Percentiles rank a stretch among this genome's conserved stretches.
These are phyloP conservation scores for Diorhabda sublineata DNA, from an alignment of 1,140 invertebrate species.

Conservation along the genomic window DNA sequence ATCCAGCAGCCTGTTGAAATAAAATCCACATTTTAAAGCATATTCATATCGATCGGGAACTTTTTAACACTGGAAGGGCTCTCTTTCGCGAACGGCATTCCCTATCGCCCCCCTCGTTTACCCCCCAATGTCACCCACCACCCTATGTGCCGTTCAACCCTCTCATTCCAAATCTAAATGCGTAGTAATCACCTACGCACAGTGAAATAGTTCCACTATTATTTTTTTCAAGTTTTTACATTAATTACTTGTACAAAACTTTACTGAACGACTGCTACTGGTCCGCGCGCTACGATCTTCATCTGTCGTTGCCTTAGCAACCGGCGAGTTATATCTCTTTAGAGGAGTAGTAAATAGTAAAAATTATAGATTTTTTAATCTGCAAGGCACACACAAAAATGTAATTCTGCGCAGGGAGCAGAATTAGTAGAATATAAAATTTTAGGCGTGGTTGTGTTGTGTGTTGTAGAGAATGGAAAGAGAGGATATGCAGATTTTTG, in stretches of 20 bases:
- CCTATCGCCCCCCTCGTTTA: slow-evolving; percentile 16
- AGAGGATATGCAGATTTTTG: slow-evolving; percentile 39
- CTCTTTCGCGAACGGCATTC: slow-evolving; percentile 13
- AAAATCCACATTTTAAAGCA: slow-evolving; percentile 47
- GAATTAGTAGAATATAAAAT: slow-evolving; percentile 39
- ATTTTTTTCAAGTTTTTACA: slow-evolving; percentile 25
- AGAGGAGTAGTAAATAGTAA: slow-evolving; percentile 40
- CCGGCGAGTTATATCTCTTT: slow-evolving; percentile 32
- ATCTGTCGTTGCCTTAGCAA: slow-evolving; percentile 33
- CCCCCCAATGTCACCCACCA: slow-evolving; percentile 21
- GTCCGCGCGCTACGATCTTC: slow-evolving; percentile 25
- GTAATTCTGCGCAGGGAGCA: slow-evolving; percentile 38
- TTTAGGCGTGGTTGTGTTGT: slow-evolving; percentile 37
- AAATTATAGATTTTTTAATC: slow-evolving; percentile 44
- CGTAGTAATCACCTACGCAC: slow-evolving; percentile 37
- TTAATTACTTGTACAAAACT: slow-evolving; percentile 28
- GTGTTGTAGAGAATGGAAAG: slow-evolving; percentile 27
- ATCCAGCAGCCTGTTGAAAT: slow-evolving; percentile 40
- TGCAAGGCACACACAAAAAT: slow-evolving; percentile 37
- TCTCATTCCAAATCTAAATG: slow-evolving; percentile 34
- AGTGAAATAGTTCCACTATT: slow-evolving; percentile 29
- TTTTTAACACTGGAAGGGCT: slow-evolving; percentile 40
- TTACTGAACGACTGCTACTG: slow-evolving; percentile 24
- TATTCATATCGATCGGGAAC: slow-evolving; percentile 45
- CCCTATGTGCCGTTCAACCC: slow-evolving; percentile 24